Evolutionary conservation across 2,888 invertebrate genomes (phyloP).

Genomic region (Bedellia somnulentella): DNA sequence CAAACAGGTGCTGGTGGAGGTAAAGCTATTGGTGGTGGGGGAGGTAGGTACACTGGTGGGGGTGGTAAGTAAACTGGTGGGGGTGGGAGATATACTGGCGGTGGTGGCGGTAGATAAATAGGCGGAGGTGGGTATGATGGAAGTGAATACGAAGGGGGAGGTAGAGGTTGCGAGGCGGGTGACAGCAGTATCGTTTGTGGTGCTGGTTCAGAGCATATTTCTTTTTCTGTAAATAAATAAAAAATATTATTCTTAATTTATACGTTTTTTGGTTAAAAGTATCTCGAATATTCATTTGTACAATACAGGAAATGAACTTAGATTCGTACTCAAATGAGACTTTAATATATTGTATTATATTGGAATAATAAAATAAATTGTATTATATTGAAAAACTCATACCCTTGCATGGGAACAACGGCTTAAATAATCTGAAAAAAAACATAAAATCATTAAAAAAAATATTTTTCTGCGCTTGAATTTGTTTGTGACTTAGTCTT

Average conservation of each 20-base stretch:
- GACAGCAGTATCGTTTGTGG: constrained; percentile 31
- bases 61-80: constrained; percentile 12
- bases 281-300: too few relatives aligned
- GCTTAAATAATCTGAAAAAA: constrained; percentile 37
- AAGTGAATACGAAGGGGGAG: constrained; percentile 14
- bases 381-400: constrained; percentile 19
- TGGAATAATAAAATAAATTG: not conserved
- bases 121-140: constrained; percentile 7
- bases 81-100: constrained; percentile 9
- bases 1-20: constrained; percentile 10
- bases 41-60: constrained; percentile 9
- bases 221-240: constrained; percentile 13
- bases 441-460: too few relatives aligned
- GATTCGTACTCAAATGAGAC: too few relatives aligned
- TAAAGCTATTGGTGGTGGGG: constrained; percentile 2
- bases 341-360: too few relatives aligned
- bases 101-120: constrained; percentile 4
- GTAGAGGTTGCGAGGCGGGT: constrained; percentile 26
- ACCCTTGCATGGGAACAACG: constrained; percentile 25
- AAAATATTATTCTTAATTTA: constrained; percentile 5
- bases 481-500: too few relatives aligned
- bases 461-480: too few relatives aligned
- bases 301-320: too few relatives aligned
- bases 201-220: constrained; percentile 16
- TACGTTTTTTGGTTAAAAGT: too few relatives aligned